Evolutionary conservation across 1,140 invertebrate species (phyloP).

Genomic region (Oppia nitens): DNA sequence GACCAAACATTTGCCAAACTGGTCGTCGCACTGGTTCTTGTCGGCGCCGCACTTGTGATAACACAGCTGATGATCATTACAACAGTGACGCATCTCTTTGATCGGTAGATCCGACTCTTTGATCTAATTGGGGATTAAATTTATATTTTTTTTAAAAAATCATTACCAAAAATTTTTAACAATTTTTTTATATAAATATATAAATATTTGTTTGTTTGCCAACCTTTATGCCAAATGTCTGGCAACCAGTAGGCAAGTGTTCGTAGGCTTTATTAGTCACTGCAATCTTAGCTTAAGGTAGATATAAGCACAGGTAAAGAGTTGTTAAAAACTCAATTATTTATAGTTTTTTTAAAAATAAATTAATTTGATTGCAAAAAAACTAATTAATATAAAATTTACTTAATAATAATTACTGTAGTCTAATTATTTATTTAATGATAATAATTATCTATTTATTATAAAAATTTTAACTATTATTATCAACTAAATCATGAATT

Average conservation of each 20-base stretch:
- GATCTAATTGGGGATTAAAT: neutral
- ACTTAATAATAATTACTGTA: too few relatives aligned
- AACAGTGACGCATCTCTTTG: conserved; percentile 4
- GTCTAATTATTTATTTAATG: too few relatives aligned
- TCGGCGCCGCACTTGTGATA: conserved; percentile 1
- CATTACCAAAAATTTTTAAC: neutral
- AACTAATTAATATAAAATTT: too few relatives aligned
- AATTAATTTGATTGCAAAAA: too few relatives aligned
- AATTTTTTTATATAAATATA: neutral
- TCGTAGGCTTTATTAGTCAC: neutral
- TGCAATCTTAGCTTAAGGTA: too few relatives aligned
- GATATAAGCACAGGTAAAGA: too few relatives aligned
- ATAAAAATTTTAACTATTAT: too few relatives aligned
- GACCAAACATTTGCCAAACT: conserved; percentile 7
- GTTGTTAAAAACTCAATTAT: too few relatives aligned
- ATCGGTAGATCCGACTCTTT: conserved; percentile 9
- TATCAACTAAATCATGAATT: too few relatives aligned
- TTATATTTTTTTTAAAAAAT: too few relatives aligned
- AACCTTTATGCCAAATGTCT: conserved; percentile 11
- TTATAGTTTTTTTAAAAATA: too few relatives aligned
- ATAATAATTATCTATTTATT: too few relatives aligned
- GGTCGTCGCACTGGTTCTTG: conserved; percentile 2
- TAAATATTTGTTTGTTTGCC: neutral
- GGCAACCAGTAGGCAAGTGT: neutral
- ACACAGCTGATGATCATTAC: conserved; percentile 7